Base-by-base conservation (phyloP, 2,888 invertebrate species). In the Seira ritae region DNA sequence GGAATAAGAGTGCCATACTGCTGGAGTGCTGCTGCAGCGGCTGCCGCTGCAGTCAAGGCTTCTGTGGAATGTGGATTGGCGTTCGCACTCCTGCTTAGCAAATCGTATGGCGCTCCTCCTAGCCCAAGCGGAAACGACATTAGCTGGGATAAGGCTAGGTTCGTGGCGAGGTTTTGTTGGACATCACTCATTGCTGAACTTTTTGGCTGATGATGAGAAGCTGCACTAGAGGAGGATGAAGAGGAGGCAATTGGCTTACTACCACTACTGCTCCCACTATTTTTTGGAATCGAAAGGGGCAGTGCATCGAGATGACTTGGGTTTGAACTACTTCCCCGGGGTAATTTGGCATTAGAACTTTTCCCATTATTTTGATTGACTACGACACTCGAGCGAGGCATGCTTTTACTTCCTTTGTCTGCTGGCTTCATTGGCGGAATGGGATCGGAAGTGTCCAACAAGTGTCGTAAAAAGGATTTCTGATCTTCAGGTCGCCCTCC, bases 361-460 rank as follows among this genome's bases (percentile, higher is more conserved):
- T 50, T 72, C 19, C 23, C 24, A 68, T 23, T 62, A 17, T 22
- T 73, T 8, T 83, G 73, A 24, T 73, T 67, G 15, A 67, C 65
- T 50, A 50, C 50, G 3, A 60, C 42, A 24, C 15, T 42, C 23
- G 78, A 3, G 65, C 79, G 31, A 1, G 19, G 15, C 31, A 55
- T n/a, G 19, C 12, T 23, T 37, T 22, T 60, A 19, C 22, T 80
- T 8, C 20, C 10, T 24, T 55, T 66, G n/a, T 62, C 70, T 50
- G 46, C 20, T n/a, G 74, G 65, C 55, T 84, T 84, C 1, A 55
- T 15, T 15, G 83, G 65, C 12, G 87, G 87, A 75, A 87, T 87
- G 2, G 87, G 87, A 75, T 86, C 87, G 0, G 87, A 87, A 17
- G 87, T 87, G 69, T 87, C 87, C 24, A 87, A 60, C 15, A 87